Base-by-base conservation (phyloP, 1,140 invertebrate genomes). In the Tribolium madens region DNA sequence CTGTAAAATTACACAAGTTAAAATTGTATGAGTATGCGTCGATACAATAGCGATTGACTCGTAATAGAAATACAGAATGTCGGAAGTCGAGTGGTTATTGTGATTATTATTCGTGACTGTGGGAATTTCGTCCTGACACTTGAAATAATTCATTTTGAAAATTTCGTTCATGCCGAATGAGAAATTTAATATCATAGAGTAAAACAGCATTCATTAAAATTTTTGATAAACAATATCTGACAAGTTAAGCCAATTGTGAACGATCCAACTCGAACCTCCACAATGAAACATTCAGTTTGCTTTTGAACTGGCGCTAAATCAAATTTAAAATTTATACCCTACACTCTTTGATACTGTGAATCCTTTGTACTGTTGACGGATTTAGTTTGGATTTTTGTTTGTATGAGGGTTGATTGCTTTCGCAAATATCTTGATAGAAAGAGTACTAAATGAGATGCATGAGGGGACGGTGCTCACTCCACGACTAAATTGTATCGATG, bases 291-390 rank as follows among this genome's bases (percentile, higher is more conserved):
- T 80, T 80, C 79, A 82, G 81, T 82, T 83, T 83, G 82, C 80
- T 77, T 82, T 81, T 78, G 78, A 78, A 79, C 80, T 82, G 71
- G 78, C 75, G 75, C 78, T 69, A 83, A 83, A 83, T 83, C 81
- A 74, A 83, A 83, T 83, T 83, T 82, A 83, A 83, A 82, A 83
- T 83, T 83, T 83, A 83, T 83, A 78, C 80, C 79, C 68, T 71
- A 76, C 79, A 81, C 82, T 82, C 82, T 83, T 83, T 83, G 82
- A 83, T 82, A 82, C 81, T 81, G n/a, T 50, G 73, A 78, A 77
- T 80, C 79, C 80, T 82, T 83, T 83, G 80, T 83, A 75, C 71
- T 73, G 73, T 73, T 77, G 73, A 76, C 75, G 80, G 79, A 81
- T 83, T 82, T 77, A 79, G 76, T 79, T 77, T 36, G 82, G 82